Conservation (phyloP, 2,797 vertebrate species). For the Xenops minutus region DNA sequence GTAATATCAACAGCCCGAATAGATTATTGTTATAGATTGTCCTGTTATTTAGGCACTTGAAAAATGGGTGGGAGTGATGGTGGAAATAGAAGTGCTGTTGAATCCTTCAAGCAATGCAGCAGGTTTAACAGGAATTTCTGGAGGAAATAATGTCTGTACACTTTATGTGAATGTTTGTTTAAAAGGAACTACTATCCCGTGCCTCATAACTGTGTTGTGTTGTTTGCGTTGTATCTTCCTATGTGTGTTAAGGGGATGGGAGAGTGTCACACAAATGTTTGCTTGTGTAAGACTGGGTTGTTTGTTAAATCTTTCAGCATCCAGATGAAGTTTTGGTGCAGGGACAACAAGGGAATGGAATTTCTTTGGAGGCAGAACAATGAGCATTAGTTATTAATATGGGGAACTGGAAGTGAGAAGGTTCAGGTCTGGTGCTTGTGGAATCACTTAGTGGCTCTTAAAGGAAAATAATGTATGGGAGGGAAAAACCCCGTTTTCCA, state of each 20-base stretch:
- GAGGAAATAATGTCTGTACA: neutral
- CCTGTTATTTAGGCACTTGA: neutral
- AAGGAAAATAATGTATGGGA: neutral
- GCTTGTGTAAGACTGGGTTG: neutral
- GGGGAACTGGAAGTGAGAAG: neutral
- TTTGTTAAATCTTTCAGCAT: neutral
- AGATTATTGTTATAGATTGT: neutral
- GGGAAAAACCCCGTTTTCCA: neutral
- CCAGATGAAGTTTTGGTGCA: neutral
- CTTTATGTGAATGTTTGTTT: neutral
- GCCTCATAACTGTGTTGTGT: neutral
- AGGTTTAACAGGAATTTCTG: neutral
- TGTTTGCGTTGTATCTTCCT: neutral
- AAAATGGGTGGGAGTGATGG: neutral
- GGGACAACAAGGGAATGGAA: neutral
- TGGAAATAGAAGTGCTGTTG: neutral
- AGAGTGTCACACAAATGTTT: neutral
- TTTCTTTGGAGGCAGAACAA: neutral
- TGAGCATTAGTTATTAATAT: neutral
- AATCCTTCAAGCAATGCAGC: neutral
- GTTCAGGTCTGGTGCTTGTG: neutral
- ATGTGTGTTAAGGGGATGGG: neutral
- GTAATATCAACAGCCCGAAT: neutral
- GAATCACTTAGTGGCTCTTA: neutral
- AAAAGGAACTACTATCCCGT: neutral